Base-by-base conservation (phyloP, 2,888 invertebrate genomes). In the Linnaemya tessellans region DNA sequence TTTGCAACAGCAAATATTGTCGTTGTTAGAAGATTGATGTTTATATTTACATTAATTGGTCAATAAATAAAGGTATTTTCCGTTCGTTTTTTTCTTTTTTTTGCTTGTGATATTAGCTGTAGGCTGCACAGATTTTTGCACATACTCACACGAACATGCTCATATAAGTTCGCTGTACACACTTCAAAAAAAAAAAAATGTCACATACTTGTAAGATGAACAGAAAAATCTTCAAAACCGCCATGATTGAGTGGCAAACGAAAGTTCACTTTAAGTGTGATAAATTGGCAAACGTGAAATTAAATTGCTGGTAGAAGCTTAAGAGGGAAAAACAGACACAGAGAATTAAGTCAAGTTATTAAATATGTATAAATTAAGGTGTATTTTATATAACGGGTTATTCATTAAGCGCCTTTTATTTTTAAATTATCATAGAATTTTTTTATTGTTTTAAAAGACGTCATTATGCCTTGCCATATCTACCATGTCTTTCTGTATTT, bases 221-320 rank as follows among this genome's bases (percentile, higher is more conserved):
- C 35, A 43, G 43, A 64, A 62, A 18, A 25, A 18, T 30, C 38
- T 64, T 15, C 11, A 56, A 64, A 84, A 75, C 38, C 54, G 73
- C 3, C 62, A 68, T 73, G 80, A 81, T 78, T 68, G 56, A 81
- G 73, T 73, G 62, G 62, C 56, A 75, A 80, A 84, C 51, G 77
- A 77, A 73, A 49, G 73, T 73, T 56, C 35, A 77, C 54, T 73
- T 77, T 49, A 78, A 78, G 77, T 84, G 78, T 84, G 80, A 78
- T 73, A 80, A 84, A 84, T 81, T 78, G 77, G 41, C 62, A 74
- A 80, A 84, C 62, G 62, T 62, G 43, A 84, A 84, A 84, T 75
- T 65, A 67, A 56, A 73, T 84, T 77, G 60, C 56, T 80, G 46
- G 49, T 73, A 56, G 56, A 80, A 67, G 73, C 73, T 77, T 71